Base-by-base conservation (phyloP, 2,797 vertebrate species). In the Coendou prehensilis region DNA sequence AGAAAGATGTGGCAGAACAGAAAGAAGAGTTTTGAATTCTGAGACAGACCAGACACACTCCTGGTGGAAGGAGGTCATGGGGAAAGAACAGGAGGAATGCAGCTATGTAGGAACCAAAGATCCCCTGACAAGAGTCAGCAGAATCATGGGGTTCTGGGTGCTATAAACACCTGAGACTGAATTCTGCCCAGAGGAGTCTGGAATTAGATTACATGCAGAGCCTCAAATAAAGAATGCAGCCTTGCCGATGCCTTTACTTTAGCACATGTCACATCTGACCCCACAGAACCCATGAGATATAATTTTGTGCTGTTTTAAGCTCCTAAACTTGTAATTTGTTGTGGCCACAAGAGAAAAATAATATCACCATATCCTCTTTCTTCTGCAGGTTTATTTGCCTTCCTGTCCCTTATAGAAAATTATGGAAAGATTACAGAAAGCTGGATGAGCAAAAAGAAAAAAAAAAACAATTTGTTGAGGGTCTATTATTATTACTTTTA, bases 301-400 rank as follows among this genome's bases (percentile, higher is more conserved):
- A 89, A 26, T 57, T 63, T 11, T 89, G 30, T 78, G 8, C 78
- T 93, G 18, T 85, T 83, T 90, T 93, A 82, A 67, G 14, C 2
- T 78, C 59, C 17, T 69, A 26, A 78, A 85, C 26, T 64, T 54
- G 9, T 23, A 67, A 93, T 52, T 64, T 69, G 26, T 85, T 81
- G 22, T 78, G 57, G 28, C 7, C 92, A 59, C n/a, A 81, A 45
- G 50, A 88, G 61, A 89, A 94, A 90, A 93, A 63, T 63, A 92
- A 80, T 52, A 45, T 0, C 93, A 3, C 20, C 23, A 57, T 41
- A 41, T 87, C 11, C 10, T 57, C 5, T 11, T 95, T 15, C 33
- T 78, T 50, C n/a, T 69, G 6, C 28, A 33, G 5, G 37, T 71
- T 20, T 3, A 59, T 80, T 87, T 82, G 17, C 3, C 18, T 63